Base-by-base conservation (phyloP, 1,140 invertebrate species). In the Caerostris darwini region DNA sequence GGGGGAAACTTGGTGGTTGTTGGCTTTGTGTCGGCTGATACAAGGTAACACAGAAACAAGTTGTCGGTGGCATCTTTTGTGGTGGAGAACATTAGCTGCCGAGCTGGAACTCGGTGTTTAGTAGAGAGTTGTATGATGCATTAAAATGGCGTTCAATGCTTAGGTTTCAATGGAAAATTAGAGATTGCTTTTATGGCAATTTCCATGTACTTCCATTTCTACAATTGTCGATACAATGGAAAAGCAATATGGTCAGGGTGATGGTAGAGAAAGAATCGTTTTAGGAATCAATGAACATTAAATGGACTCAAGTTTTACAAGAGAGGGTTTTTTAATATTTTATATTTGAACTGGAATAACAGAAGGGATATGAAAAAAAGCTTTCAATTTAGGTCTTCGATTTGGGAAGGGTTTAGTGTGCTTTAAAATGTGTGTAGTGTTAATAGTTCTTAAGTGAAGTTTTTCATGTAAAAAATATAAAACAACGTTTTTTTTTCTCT, bases 1-100 rank as follows among this genome's bases (percentile, higher is more conserved):
- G 34, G 69, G n/a, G 69, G n/a, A 71, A 34, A 71, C 7, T 6
- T 34, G 34, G 34, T 34, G 34, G 34, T 12, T 67, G 64, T 67
- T 67, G 54, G 17, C n/a, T 56, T 85, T 58, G 82, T 85, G 82
- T 19, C 82, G 57, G 7, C 57, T 57, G 82, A 17, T 85, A 58
- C 82, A n/a, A 85, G 54, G 57, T 54, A 85, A 85, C 82, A 85
- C 82, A 58, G 82, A n/a, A 85, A 83, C 53, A 85, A 19, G 54
- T 85, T 85, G 54, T 85, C n/a, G 57, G n/a, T 56, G 50, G 34
- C 54, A 57, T 85, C 82, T 19, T 85, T 85, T 85, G 82, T 85
- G 50, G 3, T 85, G 5, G 50, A 17, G 19, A 34, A 71, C 69
- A 71, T 71, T 71, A 71, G 69, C 6, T 19, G 10, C 19, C 69